Evolutionary conservation across 2,113 vertebrate species (phyloP), one percentile per base, ranked within the genome.

Genomic region (Hemicordylus capensis): DNA sequence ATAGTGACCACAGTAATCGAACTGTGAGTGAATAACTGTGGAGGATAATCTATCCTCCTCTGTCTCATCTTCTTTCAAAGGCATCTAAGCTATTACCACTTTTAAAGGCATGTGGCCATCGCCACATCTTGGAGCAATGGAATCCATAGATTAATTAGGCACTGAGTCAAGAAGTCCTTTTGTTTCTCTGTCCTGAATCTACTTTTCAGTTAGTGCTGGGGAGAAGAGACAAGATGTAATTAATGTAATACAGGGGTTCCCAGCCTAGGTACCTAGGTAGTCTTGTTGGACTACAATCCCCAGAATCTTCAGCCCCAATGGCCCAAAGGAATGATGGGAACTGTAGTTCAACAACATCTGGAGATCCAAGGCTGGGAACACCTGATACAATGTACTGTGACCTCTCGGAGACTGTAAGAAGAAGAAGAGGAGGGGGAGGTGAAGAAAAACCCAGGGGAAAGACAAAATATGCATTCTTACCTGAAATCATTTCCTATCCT

Each of bases 401-500:
- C 31, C 24, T 20, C 37, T 31, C 37, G 63, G 26, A 48, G 10
- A 26, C 44, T 8, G 11, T 73, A 31, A 42, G 34, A 6, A 37
- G 63, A 58, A 42, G 72, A 3, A 9, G 44, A 15, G 14, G 42
- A 3, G 2, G 6, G n/a, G 14, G 78, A 1, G 11, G 12, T 39
- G 17, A 20, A 6, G 28, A 37, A 12, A n/a, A 12, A 66, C 22
- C 22, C 6, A 37, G 42, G 9, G 34, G 24, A 58, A 34, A 61
- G 4, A 34, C 59, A 28, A 76, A 24, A 6, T 31, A 64, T n/a
- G 7, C 4, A 31, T 14, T 89, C 96, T 97, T 97, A 99, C 99
- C 99, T 98, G 96, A 99, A 99, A 92, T 99, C 98, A 39, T 97
- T 97, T 92, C 99, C 99, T 98, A 99, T 99, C 95, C 98, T 98